phyloP scores from a whole-genome alignment of 2,888 invertebrate genomes.

The Synanthedon vespiformis region DNA sequence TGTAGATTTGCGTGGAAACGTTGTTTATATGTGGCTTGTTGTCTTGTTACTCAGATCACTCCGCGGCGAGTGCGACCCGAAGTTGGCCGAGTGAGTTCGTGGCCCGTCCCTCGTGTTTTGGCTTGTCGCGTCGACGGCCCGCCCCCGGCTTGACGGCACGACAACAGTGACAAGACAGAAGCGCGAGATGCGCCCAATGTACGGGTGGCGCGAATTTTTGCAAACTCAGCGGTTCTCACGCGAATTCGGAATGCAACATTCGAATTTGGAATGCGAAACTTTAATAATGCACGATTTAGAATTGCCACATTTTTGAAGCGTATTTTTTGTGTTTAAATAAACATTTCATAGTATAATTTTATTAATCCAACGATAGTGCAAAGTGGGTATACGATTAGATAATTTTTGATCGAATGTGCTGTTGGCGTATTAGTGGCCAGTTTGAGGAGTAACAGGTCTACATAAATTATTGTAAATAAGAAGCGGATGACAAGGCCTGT shows the following conservation, averaged over 20 bases:
- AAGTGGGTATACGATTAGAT: not conserved
- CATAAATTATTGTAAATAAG: conserved; percentile 46
- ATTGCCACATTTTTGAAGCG: not conserved
- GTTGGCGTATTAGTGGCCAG: conserved; percentile 29
- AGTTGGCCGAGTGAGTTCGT: conserved; percentile 36
- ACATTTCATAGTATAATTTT: not conserved
- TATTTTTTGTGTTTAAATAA: not conserved
- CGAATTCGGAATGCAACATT: conserved; percentile 25
- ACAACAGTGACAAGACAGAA: conserved; percentile 31
- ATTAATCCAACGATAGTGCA: not conserved
- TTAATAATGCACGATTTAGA: too few species aligned
- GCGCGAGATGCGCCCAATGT: conserved; percentile 44
- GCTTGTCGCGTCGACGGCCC: conserved; percentile 11
- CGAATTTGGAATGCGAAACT: not conserved
- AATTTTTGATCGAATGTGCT: not conserved
- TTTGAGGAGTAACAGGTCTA: conserved; percentile 29
- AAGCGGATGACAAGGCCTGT: conserved; percentile 37
- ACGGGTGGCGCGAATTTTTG: conserved; percentile 36
- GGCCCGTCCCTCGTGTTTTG: conserved; percentile 28
- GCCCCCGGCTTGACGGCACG: conserved; percentile 35
- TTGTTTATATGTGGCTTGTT: not conserved
- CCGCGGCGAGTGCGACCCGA: conserved; percentile 37
- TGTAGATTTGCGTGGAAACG: conserved; percentile 4
- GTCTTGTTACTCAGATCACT: conserved; percentile 54
- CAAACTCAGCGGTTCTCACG: conserved; percentile 17